Base-by-base conservation (phyloP, 2,797 vertebrate species). In the Myotis findleyi region DNA sequence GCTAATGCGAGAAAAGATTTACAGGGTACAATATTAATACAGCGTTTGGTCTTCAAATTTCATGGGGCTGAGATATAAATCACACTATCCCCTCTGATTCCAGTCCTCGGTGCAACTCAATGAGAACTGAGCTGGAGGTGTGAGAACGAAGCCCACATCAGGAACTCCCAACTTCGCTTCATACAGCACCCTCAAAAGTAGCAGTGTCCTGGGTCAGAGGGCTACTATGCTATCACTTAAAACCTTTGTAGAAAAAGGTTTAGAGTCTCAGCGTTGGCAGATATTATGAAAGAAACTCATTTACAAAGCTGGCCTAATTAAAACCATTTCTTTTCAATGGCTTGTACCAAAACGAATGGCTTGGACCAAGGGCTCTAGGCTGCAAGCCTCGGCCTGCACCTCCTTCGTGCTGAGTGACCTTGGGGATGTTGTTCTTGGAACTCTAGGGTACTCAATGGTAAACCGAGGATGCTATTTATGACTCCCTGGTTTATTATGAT, bases 1-100 rank as follows among this genome's bases (percentile, higher is more conserved):
- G 97, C 94, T 97, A 97, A 97, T 96, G 96, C 30, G 95, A 95
- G 97, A 96, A 97, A 97, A 97, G 97, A 97, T 97, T 97, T 97
- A 97, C 97, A 97, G 87, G 90, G 93, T 17, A 95, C 82, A 76
- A 75, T 83, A 96, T 96, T 97, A 95, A 95, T 94, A 80, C 5
- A 76, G 84, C 53, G 93, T 93, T 97, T 96, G 91, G 93, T 96
- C 96, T 95, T 97, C 95, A 94, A 72, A 91, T 97, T 97, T 96
- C 93, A 94, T n/a, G 51, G 93, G 47, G 30, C 49, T 85, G 86
- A 93, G 83, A 92, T 93, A 86, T 94, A 97, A 96, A 97, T 97
- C 96, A 96, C 66, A 73, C 81, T 27, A 6, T 68, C 83, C 88
- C 68, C 84, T 95, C 33, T 18, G 84, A 93, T 49, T 64, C 30